A percentile compares a stretch with the other conserved stretches of the same genome.
phyloP scores from a whole-genome alignment of 1,140 invertebrate genomes.

The Aphelenchoides besseyi region DNA sequence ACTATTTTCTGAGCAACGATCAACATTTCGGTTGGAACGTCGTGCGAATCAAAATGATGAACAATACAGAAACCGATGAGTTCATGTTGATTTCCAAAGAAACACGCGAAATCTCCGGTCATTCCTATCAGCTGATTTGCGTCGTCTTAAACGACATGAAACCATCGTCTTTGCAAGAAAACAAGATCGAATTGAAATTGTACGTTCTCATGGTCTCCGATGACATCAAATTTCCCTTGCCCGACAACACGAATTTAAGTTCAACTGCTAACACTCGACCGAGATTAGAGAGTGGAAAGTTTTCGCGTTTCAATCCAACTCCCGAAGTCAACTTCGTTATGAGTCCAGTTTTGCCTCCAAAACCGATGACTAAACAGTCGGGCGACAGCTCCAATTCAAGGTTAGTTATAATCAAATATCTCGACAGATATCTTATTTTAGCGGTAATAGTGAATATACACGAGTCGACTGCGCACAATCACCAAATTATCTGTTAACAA shows the following conservation, averaged over 20 bases:
- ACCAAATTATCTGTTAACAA: no score
- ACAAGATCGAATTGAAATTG: slow-evolving; percentile 43
- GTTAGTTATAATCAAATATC: neutral
- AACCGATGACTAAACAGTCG: neutral
- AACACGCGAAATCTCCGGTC: slow-evolving; percentile 27
- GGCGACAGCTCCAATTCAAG: neutral
- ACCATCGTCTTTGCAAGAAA: slow-evolving; percentile 10
- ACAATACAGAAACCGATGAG: slow-evolving; percentile 29
- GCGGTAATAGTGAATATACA: neutral
- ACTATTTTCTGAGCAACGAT: slow-evolving; percentile 52
- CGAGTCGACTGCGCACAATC: no score
- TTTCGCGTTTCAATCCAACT: neutral
- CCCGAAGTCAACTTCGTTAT: neutral
- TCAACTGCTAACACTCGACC: neutral
- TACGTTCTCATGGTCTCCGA: slow-evolving; percentile 46
- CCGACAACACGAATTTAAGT: slow-evolving; percentile 6
- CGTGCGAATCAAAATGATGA: slow-evolving; percentile 32
- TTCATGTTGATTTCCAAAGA: slow-evolving; percentile 59
- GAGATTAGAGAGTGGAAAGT: neutral
- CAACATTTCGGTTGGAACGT: slow-evolving; percentile 53
- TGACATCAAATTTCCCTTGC: slow-evolving; percentile 17
- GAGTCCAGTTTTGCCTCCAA: neutral
- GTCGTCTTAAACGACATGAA: slow-evolving; percentile 39
- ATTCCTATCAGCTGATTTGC: slow-evolving; percentile 39
- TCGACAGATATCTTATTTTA: neutral